Base-by-base conservation (phyloP, 2,888 invertebrate genomes). In the Protophormia terraenovae region DNA sequence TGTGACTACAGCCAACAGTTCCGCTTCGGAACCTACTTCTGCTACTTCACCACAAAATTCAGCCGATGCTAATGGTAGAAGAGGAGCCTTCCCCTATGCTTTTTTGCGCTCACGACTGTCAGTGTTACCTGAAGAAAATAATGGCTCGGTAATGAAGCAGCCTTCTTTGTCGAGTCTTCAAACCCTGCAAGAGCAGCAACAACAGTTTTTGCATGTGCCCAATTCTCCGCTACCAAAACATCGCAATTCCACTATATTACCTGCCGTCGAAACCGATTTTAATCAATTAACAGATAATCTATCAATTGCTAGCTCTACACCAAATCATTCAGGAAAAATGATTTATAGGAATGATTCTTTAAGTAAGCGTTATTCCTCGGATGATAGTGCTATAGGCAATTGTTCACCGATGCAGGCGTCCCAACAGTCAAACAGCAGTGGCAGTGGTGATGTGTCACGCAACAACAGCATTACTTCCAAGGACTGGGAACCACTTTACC, bases 101-200 rank as follows among this genome's bases (percentile, higher is more conserved):
- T 96, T 96, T 90, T 93, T 96, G 29, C 94, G 96, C 82, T 96
- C 96, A 0, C 95, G 96, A 87, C 92, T 97, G 60, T 96, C 96
- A 10, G 96, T 96, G 58, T 92, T 96, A 86, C 96, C 96, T 1
- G 96, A 96, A 92, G 96, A 96, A 92, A 95, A 95, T 87, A 92
- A 93, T 19, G 93, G 93, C 12, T 94, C 94, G 86, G 93, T 94
- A 81, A 90, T 94, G 55, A 93, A 91, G 76, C 89, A 89, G 16
- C 87, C 86, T 19, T 88, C 89, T 4, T 75, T 89, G 2, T 88
- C 87, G 24, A 89, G 88, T 76, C 83, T 89, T 19, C 88, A 88
- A 35, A 87, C 87, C 0, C 69, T 88, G 4, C 71, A 55, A 7
- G 86, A 83, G 62, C 85, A 85, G 22, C 78, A 62, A 27, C 84